Base-by-base conservation (phyloP, 2,888 invertebrate genomes). In the Macroteleia sp. region DNA sequence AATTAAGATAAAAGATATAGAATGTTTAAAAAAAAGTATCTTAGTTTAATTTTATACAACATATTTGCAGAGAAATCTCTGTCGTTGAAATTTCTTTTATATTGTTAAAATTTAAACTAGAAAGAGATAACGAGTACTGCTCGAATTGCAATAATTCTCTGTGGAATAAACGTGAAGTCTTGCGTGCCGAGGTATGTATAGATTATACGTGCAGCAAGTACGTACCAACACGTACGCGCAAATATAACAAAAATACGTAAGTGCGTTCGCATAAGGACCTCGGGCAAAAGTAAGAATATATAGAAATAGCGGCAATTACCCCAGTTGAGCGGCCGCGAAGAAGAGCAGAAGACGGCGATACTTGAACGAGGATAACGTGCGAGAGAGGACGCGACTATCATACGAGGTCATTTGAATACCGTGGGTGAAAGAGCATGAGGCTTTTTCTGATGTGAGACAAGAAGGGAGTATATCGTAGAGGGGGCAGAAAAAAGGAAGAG, bases 291-390 rank as follows among this genome's bases (percentile, higher is more conserved):
- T 62, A 76, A 74, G 56, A 76, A 83, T 82, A 87, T 77, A 87
- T 75, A 79, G 83, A 82, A 84, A 84, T 82, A 82, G 85, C 84
- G 81, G 87, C 85, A 85, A 88, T 87, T 87, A 86, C 84, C 78
- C 59, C 70, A 12, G 66, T 56, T 61, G 76, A 66, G 62, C 59
- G 54, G 34, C 77, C 36, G 67, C 50, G 46, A 74, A 73, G 52
- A 20, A 52, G 66, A 39, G 62, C 41, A 44, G 14, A 20, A 16
- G 44, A 52, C 42, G 59, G 14, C 54, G 41, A 41, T 50, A 22
- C 44, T 14, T 19, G 32, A 44, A 54, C 17, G 36, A 54, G 54
- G 42, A 64, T 46, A 44, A 59, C 42, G 69, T 54, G 50, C 64
- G 59, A 57, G 32, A 69, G 56, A 34, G 70, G 52, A 62, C 41